phyloP scores from a whole-genome alignment of 2,888 invertebrate species.

The Tubiluchus corallicola region DNA sequence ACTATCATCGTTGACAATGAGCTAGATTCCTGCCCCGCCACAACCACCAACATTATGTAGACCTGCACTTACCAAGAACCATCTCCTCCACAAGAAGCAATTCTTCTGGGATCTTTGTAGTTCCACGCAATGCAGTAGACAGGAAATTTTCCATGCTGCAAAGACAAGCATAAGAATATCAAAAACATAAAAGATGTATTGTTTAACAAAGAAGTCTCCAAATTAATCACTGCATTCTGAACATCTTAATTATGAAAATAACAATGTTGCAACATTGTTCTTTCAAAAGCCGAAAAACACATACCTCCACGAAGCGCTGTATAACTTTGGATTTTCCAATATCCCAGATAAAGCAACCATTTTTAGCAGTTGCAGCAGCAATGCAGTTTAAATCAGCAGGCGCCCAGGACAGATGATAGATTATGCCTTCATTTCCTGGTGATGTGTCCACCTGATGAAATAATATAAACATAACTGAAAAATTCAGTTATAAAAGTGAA shows the following conservation, averaged over 20 bases:
- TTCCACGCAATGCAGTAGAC: slow-evolving; percentile 31
- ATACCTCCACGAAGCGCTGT: slow-evolving; percentile 24
- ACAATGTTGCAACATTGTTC: too few relatives aligned
- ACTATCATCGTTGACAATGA: too few relatives aligned
- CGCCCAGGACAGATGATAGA: slow-evolving; percentile 27
- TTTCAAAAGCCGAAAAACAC: slow-evolving; percentile 6
- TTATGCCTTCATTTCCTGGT: slow-evolving; percentile 29
- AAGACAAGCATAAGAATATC: too few relatives aligned
- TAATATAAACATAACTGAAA: background rate
- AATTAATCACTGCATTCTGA: too few relatives aligned
- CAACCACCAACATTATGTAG: too few relatives aligned
- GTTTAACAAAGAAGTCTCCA: too few relatives aligned
- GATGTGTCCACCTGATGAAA: slow-evolving; percentile 21
- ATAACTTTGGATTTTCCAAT: slow-evolving; percentile 23
- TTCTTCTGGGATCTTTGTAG: slow-evolving; percentile 26
- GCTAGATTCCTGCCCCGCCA: too few relatives aligned
- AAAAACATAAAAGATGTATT: too few relatives aligned
- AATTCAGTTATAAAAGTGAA: background rate
- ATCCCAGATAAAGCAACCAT: slow-evolving; percentile 30
- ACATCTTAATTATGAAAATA: too few relatives aligned
- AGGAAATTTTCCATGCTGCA: too few relatives aligned
- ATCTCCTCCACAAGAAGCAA: slow-evolving; percentile 27
- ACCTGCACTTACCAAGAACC: slow-evolving; percentile 27
- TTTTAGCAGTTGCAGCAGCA: slow-evolving; percentile 27
- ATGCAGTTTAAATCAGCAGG: slow-evolving; percentile 30